These are phyloP conservation scores for Hirudo medicinalis DNA, from an alignment of 1,140 invertebrate species.

Conservation along the genomic window DNA sequence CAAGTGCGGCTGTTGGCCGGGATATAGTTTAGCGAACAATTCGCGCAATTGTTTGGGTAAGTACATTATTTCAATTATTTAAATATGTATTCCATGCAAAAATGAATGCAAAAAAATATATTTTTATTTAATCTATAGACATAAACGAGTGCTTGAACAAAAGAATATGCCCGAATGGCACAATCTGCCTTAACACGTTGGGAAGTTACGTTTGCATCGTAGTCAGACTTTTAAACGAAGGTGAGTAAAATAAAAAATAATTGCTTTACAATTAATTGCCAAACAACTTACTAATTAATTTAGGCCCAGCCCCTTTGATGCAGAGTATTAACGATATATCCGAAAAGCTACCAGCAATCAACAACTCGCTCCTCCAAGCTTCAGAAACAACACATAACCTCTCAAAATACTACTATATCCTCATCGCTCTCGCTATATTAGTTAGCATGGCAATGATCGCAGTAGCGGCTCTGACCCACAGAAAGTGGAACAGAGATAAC, in stretches of 20 bases:
- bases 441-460: neutral
- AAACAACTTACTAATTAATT: no score
- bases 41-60: neutral
- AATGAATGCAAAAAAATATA: no score
- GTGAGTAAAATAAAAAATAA: neutral
- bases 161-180: neutral
- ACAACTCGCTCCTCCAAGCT: neutral
- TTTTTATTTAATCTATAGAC: neutral
- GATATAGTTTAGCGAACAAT: neutral
- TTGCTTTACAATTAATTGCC: no score
- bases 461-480: neutral
- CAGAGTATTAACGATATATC: neutral
- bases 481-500: neutral
- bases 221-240: neutral
- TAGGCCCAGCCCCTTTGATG: neutral
- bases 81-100: neutral
- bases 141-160: constrained; percentile 9
- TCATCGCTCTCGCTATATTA: neutral
- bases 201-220: constrained; percentile 13
- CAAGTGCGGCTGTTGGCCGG: neutral
- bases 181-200: neutral
- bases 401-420: constrained; percentile 3
- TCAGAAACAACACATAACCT: neutral
- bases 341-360: constrained; percentile 1
- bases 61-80: neutral